Base-by-base conservation (phyloP, 2,888 invertebrate species). In the Protophormia terraenovae region DNA sequence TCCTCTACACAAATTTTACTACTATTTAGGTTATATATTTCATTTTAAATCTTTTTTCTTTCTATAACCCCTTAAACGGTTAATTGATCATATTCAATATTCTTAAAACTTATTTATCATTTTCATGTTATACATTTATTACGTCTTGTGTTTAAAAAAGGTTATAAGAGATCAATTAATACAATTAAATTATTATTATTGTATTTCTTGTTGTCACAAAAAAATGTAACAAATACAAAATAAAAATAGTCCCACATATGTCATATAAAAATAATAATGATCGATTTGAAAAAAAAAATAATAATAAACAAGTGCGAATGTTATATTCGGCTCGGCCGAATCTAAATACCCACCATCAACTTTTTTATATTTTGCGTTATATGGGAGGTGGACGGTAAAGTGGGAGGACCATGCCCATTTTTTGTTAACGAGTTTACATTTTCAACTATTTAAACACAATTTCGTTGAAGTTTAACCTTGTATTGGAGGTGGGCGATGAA, bases 141-240 rank as follows among this genome's bases (percentile, higher is more conserved):
- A 53, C 71, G 62, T 64, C 60, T 62, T 64, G 62, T 62, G 71
- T 64, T 72, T 79, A 32, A 19, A 60, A 78, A 78, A 85, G 84
- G 84, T 89, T 89, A 82, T 47, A 69, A 90, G 84, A 91, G 91
- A 89, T 91, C 91, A 91, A 91, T 91, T 91, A 89, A 90, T 89
- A 90, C 90, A 91, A 91, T 91, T 91, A 88, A 91, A 90, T 89
- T 89, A 89, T 67, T 19, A 47, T 7, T 32, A 32, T 32, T 32
- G 7, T 55, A 53, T 88, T 50, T 87, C 67, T 87, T 81, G 86
- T 86, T 87, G 83, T n/a, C n/a, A 77, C 86, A 86, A 84, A 78
- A 75, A 82, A 69, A 27, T 19, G 3, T 4, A 60, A 58, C 60
- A 1, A 64, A 41, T 35, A 55, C 29, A 75, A 38, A 50, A 47